Conservation (phyloP, 2,797 vertebrate genomes). For the Percopsis omiscomaycus region DNA sequence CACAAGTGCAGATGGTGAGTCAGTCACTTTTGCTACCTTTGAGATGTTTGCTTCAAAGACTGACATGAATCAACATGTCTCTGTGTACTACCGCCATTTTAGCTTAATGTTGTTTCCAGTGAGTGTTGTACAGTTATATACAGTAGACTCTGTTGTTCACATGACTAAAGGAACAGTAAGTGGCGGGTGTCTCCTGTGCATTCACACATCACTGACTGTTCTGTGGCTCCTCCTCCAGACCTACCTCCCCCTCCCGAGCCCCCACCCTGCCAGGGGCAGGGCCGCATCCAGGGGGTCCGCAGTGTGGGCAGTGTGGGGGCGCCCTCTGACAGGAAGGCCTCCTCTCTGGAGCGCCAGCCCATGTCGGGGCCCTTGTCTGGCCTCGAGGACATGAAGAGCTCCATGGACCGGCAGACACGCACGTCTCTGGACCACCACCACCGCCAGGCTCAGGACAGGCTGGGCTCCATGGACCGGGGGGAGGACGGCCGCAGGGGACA, state of each 20-base stretch:
- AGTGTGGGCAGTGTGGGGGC: constrained; percentile 75
- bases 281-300: constrained; percentile 84
- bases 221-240: constrained; percentile 74
- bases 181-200: not conserved
- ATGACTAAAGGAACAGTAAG: too few relatives aligned
- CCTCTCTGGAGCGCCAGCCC: constrained; percentile 92
- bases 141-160: too few relatives aligned
- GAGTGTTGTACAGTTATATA: not conserved
- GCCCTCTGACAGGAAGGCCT: constrained; percentile 88
- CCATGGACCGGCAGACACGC: constrained; percentile 86
- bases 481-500: constrained; percentile 87
- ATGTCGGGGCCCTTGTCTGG: constrained; percentile 73
- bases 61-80: not conserved
- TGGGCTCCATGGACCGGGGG: constrained; percentile 87
- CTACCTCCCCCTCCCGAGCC: constrained; percentile 98
- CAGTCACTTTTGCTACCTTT: constrained; percentile 21
- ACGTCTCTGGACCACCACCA: constrained; percentile 91
- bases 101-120: not conserved
- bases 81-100: not conserved
- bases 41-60: too few relatives aligned
- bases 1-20: constrained; percentile 90
- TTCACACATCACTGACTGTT: not conserved
- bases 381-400: constrained; percentile 89
- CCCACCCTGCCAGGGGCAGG: constrained; percentile 89
- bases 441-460: constrained; percentile 89